These are phyloP conservation scores for Patella pellucida DNA, from an alignment of 2,888 invertebrate species.

Conservation along the genomic window DNA sequence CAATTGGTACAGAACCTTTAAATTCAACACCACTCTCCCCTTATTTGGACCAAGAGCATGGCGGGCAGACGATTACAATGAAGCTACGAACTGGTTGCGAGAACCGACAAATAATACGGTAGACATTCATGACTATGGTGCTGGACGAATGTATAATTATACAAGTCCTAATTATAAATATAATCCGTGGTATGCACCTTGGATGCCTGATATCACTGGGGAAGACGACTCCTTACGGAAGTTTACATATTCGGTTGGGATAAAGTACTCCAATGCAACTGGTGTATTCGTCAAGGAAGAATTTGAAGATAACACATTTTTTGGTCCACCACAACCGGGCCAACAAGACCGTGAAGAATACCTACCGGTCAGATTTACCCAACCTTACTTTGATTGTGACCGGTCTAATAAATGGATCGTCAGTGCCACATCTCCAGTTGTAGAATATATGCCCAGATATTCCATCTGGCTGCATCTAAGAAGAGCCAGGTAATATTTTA, in stretches of 20 bases:
- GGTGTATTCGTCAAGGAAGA: conserved; percentile 60
- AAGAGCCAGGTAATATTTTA: conserved; percentile 56
- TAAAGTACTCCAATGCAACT: conserved; percentile 66
- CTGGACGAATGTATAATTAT: conserved; percentile 87
- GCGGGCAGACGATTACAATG: conserved; percentile 74
- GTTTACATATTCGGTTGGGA: conserved; percentile 64
- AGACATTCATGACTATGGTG: conserved; percentile 73
- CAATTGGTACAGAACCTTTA: conserved; percentile 89
- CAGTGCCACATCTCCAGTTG: conserved; percentile 92
- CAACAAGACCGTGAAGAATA: conserved; percentile 53
- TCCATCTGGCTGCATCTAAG: conserved; percentile 64
- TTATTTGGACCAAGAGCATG: conserved; percentile 94
- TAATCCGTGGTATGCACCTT: conserved; percentile 93
- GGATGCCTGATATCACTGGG: conserved; percentile 95
- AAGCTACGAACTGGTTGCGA: conserved; percentile 93
- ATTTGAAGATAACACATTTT: conserved; percentile 60
- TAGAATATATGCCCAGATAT: conserved; percentile 88
- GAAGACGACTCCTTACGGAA: conserved; percentile 73
- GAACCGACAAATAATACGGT: conserved; percentile 96
- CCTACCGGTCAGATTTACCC: conserved; percentile 93
- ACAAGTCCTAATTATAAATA: conserved; percentile 90
- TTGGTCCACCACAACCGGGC: conserved; percentile 70
- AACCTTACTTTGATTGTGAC: conserved; percentile 96
- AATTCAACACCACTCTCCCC: conserved; percentile 93
- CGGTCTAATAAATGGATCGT: conserved; percentile 96